Evolutionary conservation across 2,888 invertebrate genomes (phyloP), one percentile per base, ranked within the genome.

Genomic region (Paralinhomoeus sp.): DNA sequence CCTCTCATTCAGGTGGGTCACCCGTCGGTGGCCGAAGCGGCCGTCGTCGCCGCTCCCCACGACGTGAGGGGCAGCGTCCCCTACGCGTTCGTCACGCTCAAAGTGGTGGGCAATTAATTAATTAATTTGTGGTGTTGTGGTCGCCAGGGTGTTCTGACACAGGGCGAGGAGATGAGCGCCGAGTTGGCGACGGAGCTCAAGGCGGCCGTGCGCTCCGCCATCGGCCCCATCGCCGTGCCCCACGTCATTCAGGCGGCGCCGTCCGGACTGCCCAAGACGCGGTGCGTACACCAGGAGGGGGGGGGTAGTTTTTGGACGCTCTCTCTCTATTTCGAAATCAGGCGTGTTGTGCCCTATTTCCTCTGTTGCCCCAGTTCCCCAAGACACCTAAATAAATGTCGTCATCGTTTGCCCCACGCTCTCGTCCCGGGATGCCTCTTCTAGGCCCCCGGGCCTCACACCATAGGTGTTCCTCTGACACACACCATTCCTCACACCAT

Each of bases 31-130:
- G 75, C 87, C 0, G 97, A 97, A 65, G 82, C 91, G 0, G 97
- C 97, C 0, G 93, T 87, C 0, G 93, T 97, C 0, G 78, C 89
- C 7, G 78, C 80, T 52, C 83, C 87, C 0, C 93, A 97, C 67
- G 73, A 76, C 0, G 75, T 97, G 47, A 97, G 97, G 67, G 93
- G 97, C 24, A 85, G 93, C 65, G 84, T 85, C 54, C 75, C 93
- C 2, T 91, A 97, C 66, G 91, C 91, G 64, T 97, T 91, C 66
- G 76, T 97, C 18, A 85, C 84, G 0, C 75, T 87, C n/a, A 79
- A 76, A 56, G 76, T 81, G 48, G 78, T 64, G 44, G 31, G 49
- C 17, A 34, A 18, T 31, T 31, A 37, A n/a, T 13, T n/a, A 24
- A n/a, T 12, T 35, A 2, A 3, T 42, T 27, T 31, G 12, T 15